Base-by-base conservation (phyloP, 2,888 invertebrate genomes). In the Pachliopta kotzebuea region DNA sequence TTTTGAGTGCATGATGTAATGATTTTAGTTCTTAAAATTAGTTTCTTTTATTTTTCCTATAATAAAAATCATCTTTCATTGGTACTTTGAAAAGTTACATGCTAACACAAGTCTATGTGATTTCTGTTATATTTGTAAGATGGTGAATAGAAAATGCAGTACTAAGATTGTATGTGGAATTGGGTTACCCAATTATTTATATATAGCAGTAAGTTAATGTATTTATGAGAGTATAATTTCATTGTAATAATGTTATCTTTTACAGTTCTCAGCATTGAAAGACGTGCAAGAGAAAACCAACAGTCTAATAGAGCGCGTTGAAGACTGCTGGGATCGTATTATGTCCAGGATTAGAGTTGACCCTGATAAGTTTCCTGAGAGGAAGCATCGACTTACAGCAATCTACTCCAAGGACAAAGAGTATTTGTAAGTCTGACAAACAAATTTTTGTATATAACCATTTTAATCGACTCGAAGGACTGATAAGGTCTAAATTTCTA, bases 391-490 rank as follows among this genome's bases (percentile, higher is more conserved):
- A 62, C 96, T 97, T 75, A 97, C 97, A 29, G 97, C 97, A 50
- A 95, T 97, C 65, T 98, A 97, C 85, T 96, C 96, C 70, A 94
- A 97, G 72, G 98, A 98, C 79, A 97, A 97, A 84, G 97, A 98
- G 86, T 98, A 98, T 86, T 92, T 98, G 96, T 97, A 87, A 95
- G 96, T 94, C 68, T 53, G 18, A 29, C 31, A n/a, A n/a, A n/a
- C n/a, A n/a, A 54, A 42, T 45, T 45, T n/a, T 6, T 7, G 18
- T 17, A n/a, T 6, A 6, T 45, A 18, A 1, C 9, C 37, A 37
- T 11, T 31, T 49, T 29, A 52, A 54, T 42, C 26, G 61, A 4
- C 29, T 62, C 56, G 61, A 56, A 56, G 49, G 56, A 56, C 49
- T 21, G 49, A 50, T 11, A 4, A 21, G 14, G 18, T 7, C 6